Percentiles rank a stretch among this genome's conserved stretches.
Conservation (phyloP, 2,888 invertebrate genomes). For the Megastigmus dorsalis region DNA sequence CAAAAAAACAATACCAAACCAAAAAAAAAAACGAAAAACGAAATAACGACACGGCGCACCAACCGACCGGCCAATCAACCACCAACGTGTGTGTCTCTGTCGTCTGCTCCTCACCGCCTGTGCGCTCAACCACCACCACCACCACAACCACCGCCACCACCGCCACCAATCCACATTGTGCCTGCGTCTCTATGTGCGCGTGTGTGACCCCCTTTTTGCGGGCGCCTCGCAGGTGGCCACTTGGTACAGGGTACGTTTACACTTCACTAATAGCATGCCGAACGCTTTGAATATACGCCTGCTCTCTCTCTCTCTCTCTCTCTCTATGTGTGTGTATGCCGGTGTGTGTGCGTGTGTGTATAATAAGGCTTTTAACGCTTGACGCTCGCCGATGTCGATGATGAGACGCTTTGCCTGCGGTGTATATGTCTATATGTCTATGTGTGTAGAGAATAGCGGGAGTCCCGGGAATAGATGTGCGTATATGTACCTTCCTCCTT, state of each 20-base stretch:
- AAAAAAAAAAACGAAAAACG: not conserved
- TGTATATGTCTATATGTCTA: too few relatives aligned
- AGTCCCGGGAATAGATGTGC: too few relatives aligned
- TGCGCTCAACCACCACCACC: constrained; percentile 4
- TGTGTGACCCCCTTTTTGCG: constrained; percentile 50
- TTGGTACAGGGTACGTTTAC: constrained; percentile 93
- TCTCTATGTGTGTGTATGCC: not conserved
- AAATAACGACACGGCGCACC: constrained; percentile 3
- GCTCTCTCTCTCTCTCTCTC: not conserved
- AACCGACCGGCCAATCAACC: constrained; percentile 9
- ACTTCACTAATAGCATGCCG: constrained; percentile 70
- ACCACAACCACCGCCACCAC: not conserved
- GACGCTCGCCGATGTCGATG: too few relatives aligned
- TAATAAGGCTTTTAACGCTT: too few relatives aligned
- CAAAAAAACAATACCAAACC: constrained; percentile 1
- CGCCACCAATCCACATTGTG: not conserved
- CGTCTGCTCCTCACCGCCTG: constrained; percentile 11
- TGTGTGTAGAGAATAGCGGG: too few relatives aligned
- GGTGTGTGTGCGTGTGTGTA: too few relatives aligned
- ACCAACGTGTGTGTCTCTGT: constrained; percentile 12
- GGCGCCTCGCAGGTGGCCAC: constrained; percentile 83
- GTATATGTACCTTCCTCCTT: too few relatives aligned
- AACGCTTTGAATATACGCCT: not conserved
- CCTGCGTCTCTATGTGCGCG: constrained; percentile 50
- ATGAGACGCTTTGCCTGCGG: too few relatives aligned